Evolutionary conservation across 2,888 invertebrate species (phyloP), one percentile per base, ranked within the genome.

Genomic region (Diabrotica balteata): DNA sequence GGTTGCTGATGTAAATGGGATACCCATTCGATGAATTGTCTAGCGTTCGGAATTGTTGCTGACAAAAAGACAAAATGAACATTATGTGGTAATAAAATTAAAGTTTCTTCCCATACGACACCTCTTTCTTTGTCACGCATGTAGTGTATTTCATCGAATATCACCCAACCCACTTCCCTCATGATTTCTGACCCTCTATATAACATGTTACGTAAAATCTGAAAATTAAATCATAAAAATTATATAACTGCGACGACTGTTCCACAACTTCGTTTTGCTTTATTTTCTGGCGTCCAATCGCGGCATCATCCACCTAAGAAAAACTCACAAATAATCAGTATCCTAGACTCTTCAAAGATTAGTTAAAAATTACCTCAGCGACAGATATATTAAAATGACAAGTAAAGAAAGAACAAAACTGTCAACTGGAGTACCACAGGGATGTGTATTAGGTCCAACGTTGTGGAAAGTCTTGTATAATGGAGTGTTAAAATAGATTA

Each of bases 61-160:
- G 99, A 99, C 0, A 99, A 88, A 83, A 99, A 99, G 7, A 99
- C 99, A 83, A 97, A 98, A 82, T 97, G 97, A 0, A 99, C 98
- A 80, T 96, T 97, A 82, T 98, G 97, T 0, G 98, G 98, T 50
- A 99, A 85, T 46, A 99, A 87, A 79, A 99, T 99, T 47, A 99
- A 88, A 0, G 98, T 98, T 86, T 99, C 99, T 87, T 98, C 97
- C 99, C 99, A 99, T 1, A 99, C 98, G 8, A 99, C 98, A 60
- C 99, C 99, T 80, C 99, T 89, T 83, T 99, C 98, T 85, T 98
- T 98, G 82, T 99, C 98, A 78, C 99, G 90, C 99, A 99, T 99
- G 83, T 99, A 99, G 86, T 99, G 99, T 78, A 99, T 99, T 86
- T 99, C 99, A 82, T 99, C 99, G 86, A 99, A 99, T 63, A 99